Base-by-base conservation (phyloP, 2,797 vertebrate species). In the Novumbra hubbsi region DNA sequence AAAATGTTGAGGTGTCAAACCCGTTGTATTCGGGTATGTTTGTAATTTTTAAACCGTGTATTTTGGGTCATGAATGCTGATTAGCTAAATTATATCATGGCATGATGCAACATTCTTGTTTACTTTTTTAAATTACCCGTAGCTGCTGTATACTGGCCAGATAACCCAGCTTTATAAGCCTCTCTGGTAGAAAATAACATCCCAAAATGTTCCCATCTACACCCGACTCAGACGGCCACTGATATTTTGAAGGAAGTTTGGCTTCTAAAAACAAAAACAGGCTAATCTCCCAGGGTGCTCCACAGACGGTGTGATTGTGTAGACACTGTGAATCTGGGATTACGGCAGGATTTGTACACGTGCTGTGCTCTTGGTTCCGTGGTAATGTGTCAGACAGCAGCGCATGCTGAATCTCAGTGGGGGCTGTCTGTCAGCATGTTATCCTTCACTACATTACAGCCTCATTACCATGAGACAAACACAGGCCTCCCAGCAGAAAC, bases 381-480 rank as follows among this genome's bases (percentile, higher is more conserved):
- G 41, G 50, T 52, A 57, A 68, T 45, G 7, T 6, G 12, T 49
- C 73, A 75, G 69, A 70, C 63, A 32, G 65, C 70, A 63, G 19
- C 55, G 55, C 65, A 28, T 30, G 38, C 52, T 67, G 8, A 74
- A 55, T 48, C 75, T 79, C 73, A 73, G 71, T 80, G 71, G 73
- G 68, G 17, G 9, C 55, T 27, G 55, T 60, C 55, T 27, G 55
- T 60, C 21, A 24, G 55, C 12, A 24, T 12, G 21, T 24, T 60
- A 60, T 60, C 55, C 55, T 21, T 24, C 21, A 12, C n/a, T 60
- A 21, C 52, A 55, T 60, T 60, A 60, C 55, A 8, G 24, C 21
- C 55, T 60, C 24, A 24, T 60, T 24, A 11, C 55, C 55, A 14
- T 24, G 11, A 60, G 11, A 24, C n/a, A 55, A 19, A 55, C 52